A percentile compares a stretch with the other conserved stretches of the same genome.
phyloP scores from a whole-genome alignment of 2,888 invertebrate genomes.

The Drosophila algonquin region DNA sequence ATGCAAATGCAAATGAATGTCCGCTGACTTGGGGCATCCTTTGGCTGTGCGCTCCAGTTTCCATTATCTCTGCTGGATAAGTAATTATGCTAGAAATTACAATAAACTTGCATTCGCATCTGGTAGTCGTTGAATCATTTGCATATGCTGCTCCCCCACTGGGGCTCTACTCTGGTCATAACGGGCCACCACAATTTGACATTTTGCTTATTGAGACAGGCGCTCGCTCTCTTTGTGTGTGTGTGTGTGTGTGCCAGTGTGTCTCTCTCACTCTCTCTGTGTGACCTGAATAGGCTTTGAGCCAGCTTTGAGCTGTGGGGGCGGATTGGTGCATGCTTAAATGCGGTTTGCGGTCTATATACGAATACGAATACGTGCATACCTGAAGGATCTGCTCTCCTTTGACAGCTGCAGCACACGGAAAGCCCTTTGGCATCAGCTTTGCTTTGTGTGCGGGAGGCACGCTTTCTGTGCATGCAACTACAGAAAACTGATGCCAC shows the following conservation, averaged over 20 bases:
- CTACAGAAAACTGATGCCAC: conserved; percentile 2
- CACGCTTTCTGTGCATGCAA: neutral
- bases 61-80: conserved; percentile 63
- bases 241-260: neutral
- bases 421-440: conserved; percentile 6
- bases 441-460: conserved; percentile 17
- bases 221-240: neutral
- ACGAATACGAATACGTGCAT: neutral
- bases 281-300: conserved; percentile 52
- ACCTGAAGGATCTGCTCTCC: neutral
- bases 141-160: conserved; percentile 40
- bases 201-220: conserved; percentile 29
- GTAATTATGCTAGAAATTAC: conserved; percentile 67
- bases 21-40: conserved; percentile 22
- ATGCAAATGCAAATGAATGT: conserved; percentile 54
- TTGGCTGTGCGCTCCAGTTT: conserved; percentile 45
- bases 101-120: conserved; percentile 50
- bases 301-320: conserved; percentile 27
- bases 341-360: conserved; percentile 42
- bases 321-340: conserved; percentile 14
- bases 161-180: conserved; percentile 24
- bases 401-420: conserved; percentile 1
- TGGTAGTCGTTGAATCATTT: conserved; percentile 37
- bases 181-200: conserved; percentile 45
- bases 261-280: conserved; percentile 13